Base-by-base conservation (phyloP, 1,140 invertebrate genomes). In the Pteromalus puparum region DNA sequence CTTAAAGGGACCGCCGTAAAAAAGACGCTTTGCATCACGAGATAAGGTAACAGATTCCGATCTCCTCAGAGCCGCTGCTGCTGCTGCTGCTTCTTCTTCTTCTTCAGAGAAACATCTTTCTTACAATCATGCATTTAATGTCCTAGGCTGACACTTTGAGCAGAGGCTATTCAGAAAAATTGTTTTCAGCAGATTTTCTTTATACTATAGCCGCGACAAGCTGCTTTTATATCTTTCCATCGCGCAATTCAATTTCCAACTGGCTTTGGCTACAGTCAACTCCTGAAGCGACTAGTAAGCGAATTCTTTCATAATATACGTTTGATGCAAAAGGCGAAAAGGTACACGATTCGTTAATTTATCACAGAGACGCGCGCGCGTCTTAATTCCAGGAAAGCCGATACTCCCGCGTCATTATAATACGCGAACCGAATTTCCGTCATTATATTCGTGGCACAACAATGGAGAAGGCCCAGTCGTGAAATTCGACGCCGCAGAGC, bases 1-100 rank as follows among this genome's bases (percentile, higher is more conserved):
- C 85, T 89, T 89, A 88, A 89, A 89, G 89, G 88, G 89, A 90
- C 88, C 87, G 88, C 88, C 89, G 87, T 90, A 90, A 90, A 89
- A 89, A 87, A 86, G 78, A 84, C 61, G 81, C 87, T 87, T 90
- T 89, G 86, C 88, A 86, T 85, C 88, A 86, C 73, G 86, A 90
- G 89, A 87, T 86, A 86, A 88, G 87, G 87, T 88, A 87, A 89
- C 88, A 88, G 89, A 90, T 90, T 87, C 87, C 88, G 74, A 89
- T 89, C 88, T 90, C 82, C 85, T 76, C 72, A 28, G 18, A 76
- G 78, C 79, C 5, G 30, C 30, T 34, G 30, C 30, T n/a, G n/a
- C n/a, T n/a, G n/a, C n/a, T n/a, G n/a, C n/a, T n/a, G n/a, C n/a
- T n/a, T n/a, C n/a, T 34, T 34, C 30, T 89, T 85, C 72, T 83